Conservation (phyloP, 2,888 invertebrate genomes). For the Deroplatys truncata region DNA sequence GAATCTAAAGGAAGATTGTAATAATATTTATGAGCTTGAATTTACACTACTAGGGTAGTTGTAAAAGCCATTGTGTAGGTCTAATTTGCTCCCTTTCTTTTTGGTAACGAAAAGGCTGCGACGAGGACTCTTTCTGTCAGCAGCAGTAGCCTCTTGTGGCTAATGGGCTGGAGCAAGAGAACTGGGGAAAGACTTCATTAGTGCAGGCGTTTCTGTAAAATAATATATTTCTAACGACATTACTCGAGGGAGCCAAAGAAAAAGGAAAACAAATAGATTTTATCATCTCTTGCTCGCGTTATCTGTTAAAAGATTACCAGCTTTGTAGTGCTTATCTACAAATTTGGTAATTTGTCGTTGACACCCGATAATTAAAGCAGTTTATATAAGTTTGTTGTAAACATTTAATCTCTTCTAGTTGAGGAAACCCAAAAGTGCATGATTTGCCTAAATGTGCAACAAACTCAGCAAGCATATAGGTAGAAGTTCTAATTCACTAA, state of each 20-base stretch:
- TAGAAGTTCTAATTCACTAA: too few species aligned
- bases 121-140: background rate
- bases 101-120: background rate
- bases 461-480: too few species aligned
- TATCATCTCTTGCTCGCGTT: background rate
- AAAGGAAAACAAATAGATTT: background rate
- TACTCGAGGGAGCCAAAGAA: background rate
- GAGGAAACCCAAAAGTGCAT: too few species aligned
- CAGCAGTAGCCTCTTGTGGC: background rate
- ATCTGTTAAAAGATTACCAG: background rate
- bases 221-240: background rate
- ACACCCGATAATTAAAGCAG: too few species aligned
- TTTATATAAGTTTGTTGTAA: too few species aligned
- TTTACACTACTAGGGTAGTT: background rate
- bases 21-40: background rate
- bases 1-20: too few species aligned
- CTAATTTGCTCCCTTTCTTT: background rate
- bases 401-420: too few species aligned
- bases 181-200: background rate
- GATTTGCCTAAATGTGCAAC: too few species aligned
- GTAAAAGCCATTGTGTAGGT: background rate
- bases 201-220: background rate
- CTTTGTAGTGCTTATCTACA: background rate
- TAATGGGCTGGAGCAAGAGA: background rate
- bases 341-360: background rate